Conservation (phyloP, 2,113 vertebrate species). For the Centropus unirufus region DNA sequence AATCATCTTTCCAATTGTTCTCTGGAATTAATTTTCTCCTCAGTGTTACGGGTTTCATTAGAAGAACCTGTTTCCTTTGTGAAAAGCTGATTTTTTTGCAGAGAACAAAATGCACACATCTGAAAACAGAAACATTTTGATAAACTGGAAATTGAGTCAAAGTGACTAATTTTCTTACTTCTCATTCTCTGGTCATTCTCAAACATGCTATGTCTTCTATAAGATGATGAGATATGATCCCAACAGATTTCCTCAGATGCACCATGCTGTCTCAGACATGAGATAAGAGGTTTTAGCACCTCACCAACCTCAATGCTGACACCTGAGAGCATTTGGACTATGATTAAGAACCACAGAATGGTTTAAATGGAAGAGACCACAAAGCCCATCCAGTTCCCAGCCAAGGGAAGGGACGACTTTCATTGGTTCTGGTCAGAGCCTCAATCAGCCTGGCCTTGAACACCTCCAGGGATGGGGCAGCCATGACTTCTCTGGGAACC, state of each 20-base stretch:
- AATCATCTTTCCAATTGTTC: neutral
- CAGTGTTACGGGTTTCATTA: fast-evolving
- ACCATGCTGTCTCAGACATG: neutral
- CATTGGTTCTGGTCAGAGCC: no score
- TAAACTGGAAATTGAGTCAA: neutral
- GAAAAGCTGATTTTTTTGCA: neutral
- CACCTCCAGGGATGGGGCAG: no score
- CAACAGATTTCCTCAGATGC: neutral
- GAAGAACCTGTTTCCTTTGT: neutral
- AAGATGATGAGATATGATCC: fast-evolving
- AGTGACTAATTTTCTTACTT: fast-evolving
- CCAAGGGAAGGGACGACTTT: no score
- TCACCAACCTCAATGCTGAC: no score
- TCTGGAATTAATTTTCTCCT: neutral
- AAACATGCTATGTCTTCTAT: fast-evolving
- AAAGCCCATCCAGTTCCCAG: no score
- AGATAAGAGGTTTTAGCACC: neutral
- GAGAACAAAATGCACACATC: neutral
- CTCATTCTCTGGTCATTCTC: fast-evolving
- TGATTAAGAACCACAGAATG: no score
- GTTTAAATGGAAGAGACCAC: no score
- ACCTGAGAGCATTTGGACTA: neutral
- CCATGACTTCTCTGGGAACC: no score
- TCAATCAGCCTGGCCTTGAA: no score
- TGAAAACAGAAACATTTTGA: neutral